These are phyloP conservation scores for Andrena haemorrhoa DNA, from an alignment of 2,888 invertebrate species.

Conservation along the genomic window DNA sequence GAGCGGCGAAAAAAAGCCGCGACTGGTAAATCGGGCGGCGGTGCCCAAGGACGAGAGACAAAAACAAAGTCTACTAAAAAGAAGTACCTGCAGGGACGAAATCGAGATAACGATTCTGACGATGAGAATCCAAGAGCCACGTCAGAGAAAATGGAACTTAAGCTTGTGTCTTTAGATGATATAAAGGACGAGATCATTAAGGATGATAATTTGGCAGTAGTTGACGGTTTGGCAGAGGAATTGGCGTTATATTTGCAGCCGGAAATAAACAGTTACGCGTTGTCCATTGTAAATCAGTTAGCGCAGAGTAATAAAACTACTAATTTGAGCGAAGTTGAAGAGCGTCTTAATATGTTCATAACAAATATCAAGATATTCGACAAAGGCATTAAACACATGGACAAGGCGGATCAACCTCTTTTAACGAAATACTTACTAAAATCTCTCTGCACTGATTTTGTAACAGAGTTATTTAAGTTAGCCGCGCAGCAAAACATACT, in stretches of 20 bases:
- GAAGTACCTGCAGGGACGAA: slow-evolving; percentile 87
- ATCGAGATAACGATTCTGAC: slow-evolving; percentile 89
- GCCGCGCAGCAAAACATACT: slow-evolving; percentile 88
- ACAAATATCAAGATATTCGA: slow-evolving; percentile 92
- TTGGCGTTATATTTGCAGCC: slow-evolving; percentile 90
- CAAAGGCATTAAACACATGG: slow-evolving; percentile 90
- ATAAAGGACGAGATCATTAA: slow-evolving; percentile 88
- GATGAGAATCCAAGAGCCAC: slow-evolving; percentile 86
- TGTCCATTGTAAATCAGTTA: slow-evolving; percentile 90
- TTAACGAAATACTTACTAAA: slow-evolving; percentile 94
- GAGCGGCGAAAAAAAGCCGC: slow-evolving; percentile 95
- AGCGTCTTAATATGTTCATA: slow-evolving; percentile 91
- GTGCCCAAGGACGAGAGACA: slow-evolving; percentile 96
- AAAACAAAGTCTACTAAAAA: slow-evolving; percentile 98
- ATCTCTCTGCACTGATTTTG: slow-evolving; percentile 93
- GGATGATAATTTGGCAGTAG: slow-evolving; percentile 87
- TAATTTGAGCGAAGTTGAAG: slow-evolving; percentile 86
- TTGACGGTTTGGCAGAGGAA: slow-evolving; percentile 90
- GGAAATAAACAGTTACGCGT: slow-evolving; percentile 89
- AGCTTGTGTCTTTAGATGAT: slow-evolving; percentile 89
- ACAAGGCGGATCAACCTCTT: slow-evolving; percentile 88
- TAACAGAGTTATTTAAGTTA: slow-evolving; percentile 92
- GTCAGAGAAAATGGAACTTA: slow-evolving; percentile 86
- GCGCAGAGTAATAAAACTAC: slow-evolving; percentile 88
- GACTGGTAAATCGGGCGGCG: slow-evolving; percentile 95